Base-by-base conservation (phyloP, 2,113 vertebrate species). In the Alligator sinensis region DNA sequence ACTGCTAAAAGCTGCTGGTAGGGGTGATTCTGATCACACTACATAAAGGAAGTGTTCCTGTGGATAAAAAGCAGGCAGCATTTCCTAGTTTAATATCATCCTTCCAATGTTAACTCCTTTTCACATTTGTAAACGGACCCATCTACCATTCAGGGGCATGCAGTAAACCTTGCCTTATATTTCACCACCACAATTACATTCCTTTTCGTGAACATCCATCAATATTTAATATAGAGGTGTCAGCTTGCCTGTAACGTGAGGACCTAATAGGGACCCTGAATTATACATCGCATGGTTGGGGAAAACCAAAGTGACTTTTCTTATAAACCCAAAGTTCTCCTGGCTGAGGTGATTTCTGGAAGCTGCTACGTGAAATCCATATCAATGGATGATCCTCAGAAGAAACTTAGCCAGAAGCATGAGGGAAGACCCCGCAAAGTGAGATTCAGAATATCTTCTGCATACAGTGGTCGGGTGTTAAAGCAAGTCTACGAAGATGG, bases 401-500 rank as follows among this genome's bases (percentile, higher is more conserved):
- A 96, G 96, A 98, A 98, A 55, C 91, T 96, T 57, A 95, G 76
- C 72, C 98, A 97, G 83, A 92, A 94, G 80, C 98, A 98, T 0
- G 99, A 99, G 74, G 93, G 89, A 24, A 99, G 98, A 92, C 98
- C 98, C 83, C 98, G 98, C 91, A 99, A 99, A 97, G 99, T 99
- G 68, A 97, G 99, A 87, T 99, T 99, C 97, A 99, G 99, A 93
- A 98, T 99, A 82, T 99, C 99, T 0, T 99, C 99, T 0, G 98
- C 99, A 6, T 99, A 99, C 98, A 99, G 99, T 1, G 99, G 99
- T 0, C 98, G 99, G 1, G 98, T 99, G 79, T 81, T 99, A 55
- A 99, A 99, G 93, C 99, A 99, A 12, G 99, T 99, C 70, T 99
- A 98, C 1, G 99, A 99, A 87, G 99, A 99, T 0, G 99, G 99